These are phyloP conservation scores for Malurus alboscapulatus DNA, from an alignment of 2,113 vertebrate genomes.

Conservation along the genomic window DNA sequence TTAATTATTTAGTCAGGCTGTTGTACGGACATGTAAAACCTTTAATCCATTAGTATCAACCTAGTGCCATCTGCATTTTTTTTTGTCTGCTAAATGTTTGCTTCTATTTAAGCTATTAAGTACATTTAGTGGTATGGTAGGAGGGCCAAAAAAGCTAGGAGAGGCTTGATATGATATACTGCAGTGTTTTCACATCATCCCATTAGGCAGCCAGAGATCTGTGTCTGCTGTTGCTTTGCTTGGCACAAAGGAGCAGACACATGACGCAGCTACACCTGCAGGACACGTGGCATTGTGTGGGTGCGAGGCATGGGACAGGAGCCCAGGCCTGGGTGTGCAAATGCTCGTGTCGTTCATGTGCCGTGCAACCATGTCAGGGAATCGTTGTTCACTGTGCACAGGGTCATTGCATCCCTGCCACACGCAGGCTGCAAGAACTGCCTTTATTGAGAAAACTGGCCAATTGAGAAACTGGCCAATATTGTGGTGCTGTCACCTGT, in stretches of 20 bases:
- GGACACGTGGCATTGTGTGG: accelerated
- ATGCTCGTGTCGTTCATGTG: accelerated
- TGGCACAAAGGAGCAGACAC: not conserved
- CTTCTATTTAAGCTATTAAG: not conserved
- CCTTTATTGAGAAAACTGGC: not conserved
- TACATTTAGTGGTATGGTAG: not conserved
- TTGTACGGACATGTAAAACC: not conserved
- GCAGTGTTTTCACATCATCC: not conserved
- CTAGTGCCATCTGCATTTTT: not conserved
- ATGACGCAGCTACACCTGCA: not conserved
- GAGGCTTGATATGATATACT: not conserved
- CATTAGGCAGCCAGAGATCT: not conserved
- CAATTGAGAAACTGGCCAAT: not conserved
- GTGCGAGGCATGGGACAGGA: not conserved
- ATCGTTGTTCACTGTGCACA: not conserved
- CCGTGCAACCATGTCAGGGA: not conserved
- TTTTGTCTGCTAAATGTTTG: not conserved
- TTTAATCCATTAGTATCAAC: not conserved
- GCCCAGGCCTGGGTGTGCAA: not conserved
- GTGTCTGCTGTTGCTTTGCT: not conserved
- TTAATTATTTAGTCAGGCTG: not conserved
- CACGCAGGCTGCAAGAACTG: not conserved
- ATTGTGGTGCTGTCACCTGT: not conserved
- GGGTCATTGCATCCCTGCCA: not conserved
- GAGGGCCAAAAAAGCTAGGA: not conserved